Conservation (phyloP, 2,113 vertebrate genomes). For the Mystacornis crossleyi region DNA sequence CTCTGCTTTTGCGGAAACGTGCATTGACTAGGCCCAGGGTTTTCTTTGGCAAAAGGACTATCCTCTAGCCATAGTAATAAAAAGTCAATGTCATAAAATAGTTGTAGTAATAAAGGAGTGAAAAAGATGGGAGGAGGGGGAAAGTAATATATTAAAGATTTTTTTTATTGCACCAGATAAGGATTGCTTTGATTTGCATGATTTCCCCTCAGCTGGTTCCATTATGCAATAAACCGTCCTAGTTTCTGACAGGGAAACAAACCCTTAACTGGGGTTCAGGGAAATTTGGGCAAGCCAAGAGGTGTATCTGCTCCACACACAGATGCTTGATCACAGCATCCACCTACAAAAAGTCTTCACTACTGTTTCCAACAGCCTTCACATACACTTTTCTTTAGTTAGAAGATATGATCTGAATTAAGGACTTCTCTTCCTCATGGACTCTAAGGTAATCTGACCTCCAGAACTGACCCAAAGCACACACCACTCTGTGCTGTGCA, state of each 20-base stretch:
- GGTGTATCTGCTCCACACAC: background rate
- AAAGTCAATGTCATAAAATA: background rate
- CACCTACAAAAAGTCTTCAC: background rate
- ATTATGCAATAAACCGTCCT: background rate
- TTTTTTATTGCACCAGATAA: background rate
- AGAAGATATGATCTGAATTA: background rate
- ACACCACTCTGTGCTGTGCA: accelerated
- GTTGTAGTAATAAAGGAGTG: background rate
- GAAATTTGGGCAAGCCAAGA: background rate
- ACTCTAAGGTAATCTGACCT: background rate
- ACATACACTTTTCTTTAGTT: background rate
- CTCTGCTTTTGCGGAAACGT: accelerated
- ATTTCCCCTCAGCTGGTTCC: background rate
- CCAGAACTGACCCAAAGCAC: background rate
- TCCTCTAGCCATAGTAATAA: background rate
- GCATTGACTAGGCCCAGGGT: accelerated
- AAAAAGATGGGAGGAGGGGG: background rate
- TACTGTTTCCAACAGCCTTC: background rate
- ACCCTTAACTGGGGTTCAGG: background rate
- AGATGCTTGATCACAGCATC: accelerated
- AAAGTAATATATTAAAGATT: background rate
- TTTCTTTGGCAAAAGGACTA: background rate
- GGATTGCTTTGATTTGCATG: background rate
- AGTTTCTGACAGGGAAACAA: background rate
- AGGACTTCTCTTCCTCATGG: background rate